These are phyloP conservation scores for Acropora tenuis DNA, from an alignment of 64 coral and sea anemone species.

Conservation along the genomic window DNA sequence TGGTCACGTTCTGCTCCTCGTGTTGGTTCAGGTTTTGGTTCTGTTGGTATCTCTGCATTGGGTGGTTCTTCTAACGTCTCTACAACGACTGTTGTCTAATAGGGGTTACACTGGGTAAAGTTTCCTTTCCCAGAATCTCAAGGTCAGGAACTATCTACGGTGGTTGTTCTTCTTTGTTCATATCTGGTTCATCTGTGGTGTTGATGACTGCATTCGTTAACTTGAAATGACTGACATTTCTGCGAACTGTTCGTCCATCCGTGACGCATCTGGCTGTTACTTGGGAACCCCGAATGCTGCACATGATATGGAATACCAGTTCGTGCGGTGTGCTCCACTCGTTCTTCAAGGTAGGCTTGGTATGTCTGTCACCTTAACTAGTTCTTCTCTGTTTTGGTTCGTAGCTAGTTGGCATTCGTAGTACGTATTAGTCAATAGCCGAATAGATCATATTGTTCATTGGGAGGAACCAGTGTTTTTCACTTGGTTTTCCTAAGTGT, in stretches of 20 bases:
- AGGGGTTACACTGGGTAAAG: not conserved
- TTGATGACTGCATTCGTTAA: slow-evolving; percentile 68
- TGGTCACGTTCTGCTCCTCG: not conserved
- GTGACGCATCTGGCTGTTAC: slow-evolving; percentile 49
- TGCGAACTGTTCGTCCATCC: slow-evolving; percentile 60
- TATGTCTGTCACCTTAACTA: slow-evolving; percentile 62
- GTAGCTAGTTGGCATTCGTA: no score
- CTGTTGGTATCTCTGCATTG: not conserved
- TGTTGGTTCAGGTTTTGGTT: not conserved
- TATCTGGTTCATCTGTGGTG: slow-evolving; percentile 34
- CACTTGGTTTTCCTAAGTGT: not conserved
- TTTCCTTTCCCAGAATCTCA: not conserved
- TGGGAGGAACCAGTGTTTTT: slow-evolving; percentile 70
- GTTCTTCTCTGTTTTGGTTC: slow-evolving; percentile 51
- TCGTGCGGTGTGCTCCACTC: slow-evolving; percentile 79
- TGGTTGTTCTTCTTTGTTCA: not conserved
- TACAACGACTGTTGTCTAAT: not conserved
- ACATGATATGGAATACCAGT: slow-evolving; percentile 59
- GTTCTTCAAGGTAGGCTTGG: slow-evolving; percentile 55
- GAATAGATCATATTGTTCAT: slow-evolving; percentile 81
- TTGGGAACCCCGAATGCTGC: slow-evolving; percentile 37
- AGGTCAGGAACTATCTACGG: not conserved
- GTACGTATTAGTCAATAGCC: slow-evolving; percentile 48
- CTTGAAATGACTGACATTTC: slow-evolving; percentile 53
- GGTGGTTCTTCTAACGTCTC: not conserved